Evolutionary conservation across 2,888 invertebrate species (phyloP).

Genomic region (Idaea straminata): DNA sequence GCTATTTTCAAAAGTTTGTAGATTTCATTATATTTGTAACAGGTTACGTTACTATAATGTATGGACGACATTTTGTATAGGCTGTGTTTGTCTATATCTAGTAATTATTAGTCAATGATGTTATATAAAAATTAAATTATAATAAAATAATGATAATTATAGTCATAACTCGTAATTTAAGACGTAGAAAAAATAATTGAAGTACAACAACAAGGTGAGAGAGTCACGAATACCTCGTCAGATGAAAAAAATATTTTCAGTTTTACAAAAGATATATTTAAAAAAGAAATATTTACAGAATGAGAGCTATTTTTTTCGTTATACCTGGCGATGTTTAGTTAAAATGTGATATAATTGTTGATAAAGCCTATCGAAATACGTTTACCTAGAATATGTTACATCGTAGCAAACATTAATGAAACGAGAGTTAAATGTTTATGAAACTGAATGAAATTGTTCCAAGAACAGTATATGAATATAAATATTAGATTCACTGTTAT

Average conservation of each 20-base stretch:
- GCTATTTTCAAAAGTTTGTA: too few species aligned
- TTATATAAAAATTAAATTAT: neutral
- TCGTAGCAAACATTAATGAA: constrained; percentile 19
- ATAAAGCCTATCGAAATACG: constrained; percentile 20
- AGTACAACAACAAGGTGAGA: constrained; percentile 43
- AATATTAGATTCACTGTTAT: constrained; percentile 63
- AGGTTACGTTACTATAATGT: too few species aligned
- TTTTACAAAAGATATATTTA: constrained; percentile 26
- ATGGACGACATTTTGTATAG: too few species aligned
- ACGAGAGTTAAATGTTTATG: constrained; percentile 17
- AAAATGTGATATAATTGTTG: constrained; percentile 27
- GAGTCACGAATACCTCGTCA: constrained; percentile 41
- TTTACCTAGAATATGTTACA: constrained; percentile 18
- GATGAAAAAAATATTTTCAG: constrained; percentile 26
- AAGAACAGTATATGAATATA: constrained; percentile 38
- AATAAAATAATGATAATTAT: constrained; percentile 1
- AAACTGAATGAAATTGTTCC: constrained; percentile 39
- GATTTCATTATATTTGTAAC: too few species aligned
- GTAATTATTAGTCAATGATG: too few species aligned
- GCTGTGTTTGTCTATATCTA: too few species aligned
- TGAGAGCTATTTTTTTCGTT: constrained; percentile 29
- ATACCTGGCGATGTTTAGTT: constrained; percentile 28
- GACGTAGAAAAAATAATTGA: constrained; percentile 26
- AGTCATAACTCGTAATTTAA: neutral
- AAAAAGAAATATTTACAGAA: constrained; percentile 23